Percentiles rank a stretch among this genome's conserved stretches.
Evolutionary conservation across 2,797 vertebrate species (phyloP).

Genomic region (Myotis vivesi): DNA sequence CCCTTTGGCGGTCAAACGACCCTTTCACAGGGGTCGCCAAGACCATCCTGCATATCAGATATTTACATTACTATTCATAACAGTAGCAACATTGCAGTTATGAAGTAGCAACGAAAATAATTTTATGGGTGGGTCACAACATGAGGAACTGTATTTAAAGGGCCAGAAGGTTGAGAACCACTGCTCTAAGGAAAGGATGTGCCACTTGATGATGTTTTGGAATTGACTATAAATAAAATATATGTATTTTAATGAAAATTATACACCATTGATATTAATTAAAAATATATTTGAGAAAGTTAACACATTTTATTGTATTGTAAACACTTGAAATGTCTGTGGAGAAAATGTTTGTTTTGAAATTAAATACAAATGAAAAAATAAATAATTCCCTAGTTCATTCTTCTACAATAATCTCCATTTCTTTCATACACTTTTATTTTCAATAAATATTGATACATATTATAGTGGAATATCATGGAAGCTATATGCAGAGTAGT

Average conservation of each 20-base stretch:
- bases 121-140: too few species aligned
- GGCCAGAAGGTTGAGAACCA: too few species aligned
- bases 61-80: too few species aligned
- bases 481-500: neutral
- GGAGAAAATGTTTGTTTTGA: neutral
- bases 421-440: neutral
- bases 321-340: neutral
- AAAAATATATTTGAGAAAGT: neutral
- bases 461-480: neutral
- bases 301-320: neutral
- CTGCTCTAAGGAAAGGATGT: neutral
- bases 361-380: neutral
- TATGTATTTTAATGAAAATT: neutral
- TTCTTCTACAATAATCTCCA: neutral
- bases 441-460: neutral
- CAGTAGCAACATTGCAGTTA: too few species aligned
- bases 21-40: too few species aligned
- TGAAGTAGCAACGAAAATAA: too few species aligned
- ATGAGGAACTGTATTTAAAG: too few species aligned
- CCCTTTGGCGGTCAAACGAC: too few species aligned
- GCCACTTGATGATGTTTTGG: neutral
- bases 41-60: too few species aligned
- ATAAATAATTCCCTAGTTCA: neutral
- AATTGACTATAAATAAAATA: neutral
- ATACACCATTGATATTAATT: neutral